Percentiles rank a stretch among this genome's conserved stretches.
Conservation (phyloP, 2,888 invertebrate species). For the Salpingus planirostris region DNA sequence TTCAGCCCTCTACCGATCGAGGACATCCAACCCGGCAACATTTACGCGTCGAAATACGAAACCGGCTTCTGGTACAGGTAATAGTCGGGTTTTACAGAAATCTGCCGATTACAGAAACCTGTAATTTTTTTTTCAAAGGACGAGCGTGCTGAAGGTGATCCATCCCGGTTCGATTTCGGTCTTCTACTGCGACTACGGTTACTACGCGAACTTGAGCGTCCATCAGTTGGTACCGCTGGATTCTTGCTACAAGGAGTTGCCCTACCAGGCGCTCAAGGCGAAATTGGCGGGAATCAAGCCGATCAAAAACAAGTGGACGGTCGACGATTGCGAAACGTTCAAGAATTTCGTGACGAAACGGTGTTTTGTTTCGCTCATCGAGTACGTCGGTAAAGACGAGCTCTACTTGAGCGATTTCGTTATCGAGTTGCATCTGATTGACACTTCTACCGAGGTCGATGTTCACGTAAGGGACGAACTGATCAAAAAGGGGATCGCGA, state of each 20-base stretch:
- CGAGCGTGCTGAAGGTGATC: conserved; percentile 48
- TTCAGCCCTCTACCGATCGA: conserved; percentile 39
- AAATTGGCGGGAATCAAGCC: conserved; percentile 44
- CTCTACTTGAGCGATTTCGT: conserved; percentile 52
- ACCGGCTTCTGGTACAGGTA: conserved; percentile 69
- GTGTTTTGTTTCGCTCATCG: conserved; percentile 60
- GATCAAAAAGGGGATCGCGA: conserved; percentile 48
- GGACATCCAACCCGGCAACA: conserved; percentile 46
- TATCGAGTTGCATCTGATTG: conserved; percentile 59
- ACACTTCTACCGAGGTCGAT: conserved; percentile 59
- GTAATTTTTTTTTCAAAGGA: conserved; percentile 37
- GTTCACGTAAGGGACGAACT: conserved; percentile 57
- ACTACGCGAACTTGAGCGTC: conserved; percentile 48
- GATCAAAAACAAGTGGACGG: conserved; percentile 53
- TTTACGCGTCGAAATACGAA: conserved; percentile 61
- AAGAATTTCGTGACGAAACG: conserved; percentile 61
- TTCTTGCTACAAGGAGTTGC: conserved; percentile 48
- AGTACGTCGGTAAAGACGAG: conserved; percentile 53
- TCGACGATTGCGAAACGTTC: conserved; percentile 65
- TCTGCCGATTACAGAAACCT: too few relatives aligned
- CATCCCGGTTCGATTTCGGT: conserved; percentile 49
- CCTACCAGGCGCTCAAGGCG: conserved; percentile 59
- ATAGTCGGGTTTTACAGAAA: too few relatives aligned
- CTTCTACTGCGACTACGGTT: conserved; percentile 57
- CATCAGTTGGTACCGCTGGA: conserved; percentile 49